phyloP scores from a whole-genome alignment of 2,113 vertebrate genomes.

The Saguinus imperator region DNA sequence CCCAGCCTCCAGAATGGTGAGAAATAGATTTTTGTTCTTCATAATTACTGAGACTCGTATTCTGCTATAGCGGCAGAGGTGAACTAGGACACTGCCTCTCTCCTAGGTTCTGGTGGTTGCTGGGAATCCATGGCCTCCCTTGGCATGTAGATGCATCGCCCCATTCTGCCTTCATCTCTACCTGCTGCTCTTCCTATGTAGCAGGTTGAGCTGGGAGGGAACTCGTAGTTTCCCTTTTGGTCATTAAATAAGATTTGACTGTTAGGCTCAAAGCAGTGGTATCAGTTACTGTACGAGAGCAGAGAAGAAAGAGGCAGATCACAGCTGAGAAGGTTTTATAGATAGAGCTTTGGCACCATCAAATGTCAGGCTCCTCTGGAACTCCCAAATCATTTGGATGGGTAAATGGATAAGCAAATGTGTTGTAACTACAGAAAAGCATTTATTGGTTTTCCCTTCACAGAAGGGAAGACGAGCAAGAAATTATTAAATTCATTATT shows the following conservation, averaged over 20 bases:
- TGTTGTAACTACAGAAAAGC: constrained; percentile 10
- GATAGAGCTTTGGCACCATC: neutral
- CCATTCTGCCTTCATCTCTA: neutral
- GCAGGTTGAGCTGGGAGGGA: neutral
- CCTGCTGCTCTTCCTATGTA: neutral
- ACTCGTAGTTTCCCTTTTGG: neutral
- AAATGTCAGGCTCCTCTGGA: neutral
- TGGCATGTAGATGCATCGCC: neutral
- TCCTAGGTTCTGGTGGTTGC: no score
- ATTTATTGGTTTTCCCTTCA: constrained; percentile 33
- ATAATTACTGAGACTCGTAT: no score
- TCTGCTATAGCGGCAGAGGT: neutral
- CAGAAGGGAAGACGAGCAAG: neutral
- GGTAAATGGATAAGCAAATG: constrained; percentile 6
- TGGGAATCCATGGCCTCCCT: neutral
- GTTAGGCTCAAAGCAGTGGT: neutral
- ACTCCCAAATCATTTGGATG: neutral
- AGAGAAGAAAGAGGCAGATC: neutral
- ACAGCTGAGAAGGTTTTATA: neutral
- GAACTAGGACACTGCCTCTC: neutral
- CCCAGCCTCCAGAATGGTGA: neutral
- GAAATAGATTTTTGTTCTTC: neutral
- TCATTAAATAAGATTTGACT: neutral
- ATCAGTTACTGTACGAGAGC: neutral
- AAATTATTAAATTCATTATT: neutral